Base-by-base conservation (phyloP, 2,113 vertebrate species). In the Coryphaenoides rupestris region DNA sequence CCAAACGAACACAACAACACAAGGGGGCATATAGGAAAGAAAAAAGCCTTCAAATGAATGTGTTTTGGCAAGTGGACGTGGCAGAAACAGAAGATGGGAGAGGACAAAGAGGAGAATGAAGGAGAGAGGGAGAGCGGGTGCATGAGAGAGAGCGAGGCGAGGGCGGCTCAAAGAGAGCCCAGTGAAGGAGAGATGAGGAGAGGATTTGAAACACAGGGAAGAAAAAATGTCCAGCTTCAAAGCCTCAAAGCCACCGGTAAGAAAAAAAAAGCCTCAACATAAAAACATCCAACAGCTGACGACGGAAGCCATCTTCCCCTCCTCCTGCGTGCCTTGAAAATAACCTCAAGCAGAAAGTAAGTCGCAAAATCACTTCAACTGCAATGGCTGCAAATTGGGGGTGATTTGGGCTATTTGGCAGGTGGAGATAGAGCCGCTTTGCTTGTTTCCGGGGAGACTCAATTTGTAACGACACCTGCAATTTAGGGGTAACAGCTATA, bases 241-340 rank as follows among this genome's bases (percentile, higher is more conserved):
- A 88, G 82, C 74, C 16, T 22, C 45, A 16, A 66, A 74, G 76
- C 77, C 82, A 82, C 81, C 80, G 77, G 79, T 81, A 7, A n/a
- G 19, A 15, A 22, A 55, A 55, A n/a, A 50, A 50, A n/a, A n/a
- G 0, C 2, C n/a, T 50, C 47, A 16, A 17, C 6, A 50, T 16
- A 69, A 82, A 85, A 86, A 76, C 70, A 77, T 80, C 82, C 79
- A 49, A 58, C 66, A 78, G 74, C 33, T 66, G 78, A 76, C 19
- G 62, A 72, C 80, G 78, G 80, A 83, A 86, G 81, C 79, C 80
- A 77, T 67, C 70, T 75, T 53, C 76, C 77, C 69, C 73, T 74
- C 15, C 56, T 26, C 73, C 75, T 73, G 69, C 79, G 71, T 82
- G 79, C 86, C 80, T 87, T 40, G 65, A 63, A 82, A 82, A 87